A percentile compares a stretch with the other conserved stretches of the same genome.
These are phyloP conservation scores for Psix sp. DNA, from an alignment of 1,140 invertebrate species.

Conservation along the genomic window DNA sequence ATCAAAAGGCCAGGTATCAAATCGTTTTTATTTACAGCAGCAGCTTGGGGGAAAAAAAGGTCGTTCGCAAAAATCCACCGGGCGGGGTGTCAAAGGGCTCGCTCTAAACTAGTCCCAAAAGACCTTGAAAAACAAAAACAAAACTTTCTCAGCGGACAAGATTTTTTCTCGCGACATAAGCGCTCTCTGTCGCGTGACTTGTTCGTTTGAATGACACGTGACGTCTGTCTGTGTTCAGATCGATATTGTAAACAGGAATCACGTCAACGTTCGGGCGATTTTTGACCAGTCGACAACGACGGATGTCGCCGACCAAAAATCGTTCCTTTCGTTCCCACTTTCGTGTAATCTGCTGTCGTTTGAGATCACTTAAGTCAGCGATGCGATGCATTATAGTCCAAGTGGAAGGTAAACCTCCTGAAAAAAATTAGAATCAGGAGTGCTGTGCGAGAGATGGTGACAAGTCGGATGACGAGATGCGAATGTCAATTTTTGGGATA, in stretches of 20 bases:
- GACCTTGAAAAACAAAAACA: conserved; percentile 32
- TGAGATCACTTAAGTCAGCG: conserved; percentile 72
- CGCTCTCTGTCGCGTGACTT: conserved; percentile 1
- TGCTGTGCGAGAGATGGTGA: conserved; percentile 21
- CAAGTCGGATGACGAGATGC: conserved; percentile 16
- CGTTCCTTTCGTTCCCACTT: conserved; percentile 71
- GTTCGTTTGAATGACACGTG: conserved; percentile 8
- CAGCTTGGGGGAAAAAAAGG: conserved; percentile 12
- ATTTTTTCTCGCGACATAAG: conserved; percentile 5
- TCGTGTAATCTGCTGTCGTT: conserved; percentile 70
- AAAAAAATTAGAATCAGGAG: conserved; percentile 70
- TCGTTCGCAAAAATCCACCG: conserved; percentile 12
- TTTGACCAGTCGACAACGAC: conserved; percentile 58
- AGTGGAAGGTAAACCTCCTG: conserved; percentile 70
- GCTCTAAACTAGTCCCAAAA: conserved; percentile 12
- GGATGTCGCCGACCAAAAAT: conserved; percentile 53
- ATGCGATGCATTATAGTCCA: conserved; percentile 69
- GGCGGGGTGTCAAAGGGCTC: not conserved
- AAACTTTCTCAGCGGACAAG: not conserved
- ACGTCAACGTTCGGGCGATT: conserved; percentile 53
- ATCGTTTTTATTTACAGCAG: conserved; percentile 45
- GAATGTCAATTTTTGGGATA: conserved; percentile 12
- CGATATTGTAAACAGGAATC: conserved; percentile 51
- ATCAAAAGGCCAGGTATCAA: conserved; percentile 45
- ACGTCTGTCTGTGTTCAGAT: conserved; percentile 44